Conservation (phyloP, 2,113 vertebrate species). For the Trichechus manatus region DNA sequence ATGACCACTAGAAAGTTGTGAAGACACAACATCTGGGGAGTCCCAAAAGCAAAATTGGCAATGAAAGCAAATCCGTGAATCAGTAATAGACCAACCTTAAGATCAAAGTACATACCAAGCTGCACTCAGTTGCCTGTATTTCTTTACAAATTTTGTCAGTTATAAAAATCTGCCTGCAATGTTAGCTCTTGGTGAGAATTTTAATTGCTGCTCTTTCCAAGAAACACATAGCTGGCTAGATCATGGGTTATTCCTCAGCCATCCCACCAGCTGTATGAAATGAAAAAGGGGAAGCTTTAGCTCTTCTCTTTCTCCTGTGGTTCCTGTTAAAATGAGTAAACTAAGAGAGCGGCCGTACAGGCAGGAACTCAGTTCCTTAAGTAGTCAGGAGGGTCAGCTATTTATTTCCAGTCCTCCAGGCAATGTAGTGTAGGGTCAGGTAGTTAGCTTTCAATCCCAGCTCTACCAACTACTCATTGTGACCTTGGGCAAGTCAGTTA, state of each 20-base stretch:
- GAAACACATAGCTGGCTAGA: neutral
- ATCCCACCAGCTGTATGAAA: neutral
- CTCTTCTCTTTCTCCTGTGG: neutral
- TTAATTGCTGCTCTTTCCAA: neutral
- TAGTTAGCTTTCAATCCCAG: neutral
- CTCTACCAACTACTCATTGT: neutral
- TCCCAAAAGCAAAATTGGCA: neutral
- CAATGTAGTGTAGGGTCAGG: neutral
- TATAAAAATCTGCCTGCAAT: neutral
- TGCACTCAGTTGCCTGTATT: neutral
- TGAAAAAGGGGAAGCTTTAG: neutral
- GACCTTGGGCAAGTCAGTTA: neutral
- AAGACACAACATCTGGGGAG: neutral
- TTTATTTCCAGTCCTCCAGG: neutral
- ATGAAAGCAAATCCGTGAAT: neutral
- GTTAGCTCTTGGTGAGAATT: neutral
- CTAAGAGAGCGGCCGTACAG: accelerated
- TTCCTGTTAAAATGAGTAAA: accelerated
- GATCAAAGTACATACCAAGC: neutral
- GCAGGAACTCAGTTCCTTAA: neutral
- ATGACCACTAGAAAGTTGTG: neutral
- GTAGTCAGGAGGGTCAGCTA: too few relatives aligned
- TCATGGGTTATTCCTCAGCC: neutral
- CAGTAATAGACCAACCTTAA: neutral
- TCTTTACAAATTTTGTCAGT: neutral